Evolutionary conservation across 2,113 vertebrate genomes (phyloP).

Genomic region (Odocoileus virginianus): DNA sequence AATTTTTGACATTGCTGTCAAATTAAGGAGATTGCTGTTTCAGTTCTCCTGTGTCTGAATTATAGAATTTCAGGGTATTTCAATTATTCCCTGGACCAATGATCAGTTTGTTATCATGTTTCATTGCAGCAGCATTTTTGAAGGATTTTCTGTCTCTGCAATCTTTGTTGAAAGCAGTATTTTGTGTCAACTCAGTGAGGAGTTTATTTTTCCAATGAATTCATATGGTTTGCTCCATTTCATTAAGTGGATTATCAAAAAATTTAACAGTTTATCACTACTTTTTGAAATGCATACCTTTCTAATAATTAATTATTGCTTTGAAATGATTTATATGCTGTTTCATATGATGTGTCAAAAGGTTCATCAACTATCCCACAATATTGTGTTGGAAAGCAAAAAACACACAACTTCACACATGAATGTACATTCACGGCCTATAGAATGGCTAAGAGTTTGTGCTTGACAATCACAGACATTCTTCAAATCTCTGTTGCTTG

Average conservation of each 20-base stretch:
- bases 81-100: neutral
- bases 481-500: neutral
- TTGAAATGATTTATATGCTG: neutral
- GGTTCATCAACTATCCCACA: neutral
- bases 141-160: neutral
- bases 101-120: neutral
- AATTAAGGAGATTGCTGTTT: neutral
- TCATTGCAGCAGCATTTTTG: neutral
- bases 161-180: neutral
- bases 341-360: neutral
- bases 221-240: neutral
- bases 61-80: neutral
- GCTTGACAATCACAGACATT: neutral
- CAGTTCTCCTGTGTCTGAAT: neutral
- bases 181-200: neutral
- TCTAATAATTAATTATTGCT: neutral
- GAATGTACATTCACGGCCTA: neutral
- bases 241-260: neutral
- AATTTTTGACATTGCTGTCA: neutral
- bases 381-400: neutral
- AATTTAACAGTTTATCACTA: neutral
- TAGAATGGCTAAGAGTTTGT: neutral
- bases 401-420: neutral
- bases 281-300: neutral
- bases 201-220: neutral